Conservation (phyloP, 1,140 invertebrate genomes). For the Meloidogyne hapla region DNA sequence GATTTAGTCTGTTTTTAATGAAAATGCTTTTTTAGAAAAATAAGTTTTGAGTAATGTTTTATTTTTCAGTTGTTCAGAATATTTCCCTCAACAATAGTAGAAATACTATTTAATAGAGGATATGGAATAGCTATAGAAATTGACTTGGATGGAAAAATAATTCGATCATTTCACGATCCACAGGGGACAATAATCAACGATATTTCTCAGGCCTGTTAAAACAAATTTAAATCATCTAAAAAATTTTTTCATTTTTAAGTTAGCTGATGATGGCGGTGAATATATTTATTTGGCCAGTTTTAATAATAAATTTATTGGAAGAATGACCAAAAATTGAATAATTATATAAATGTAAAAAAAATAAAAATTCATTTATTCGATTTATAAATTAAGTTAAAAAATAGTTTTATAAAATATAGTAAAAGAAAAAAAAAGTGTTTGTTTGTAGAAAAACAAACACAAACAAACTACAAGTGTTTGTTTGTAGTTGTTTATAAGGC, state of each 20-base stretch:
- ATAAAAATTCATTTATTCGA: no score
- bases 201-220: slow-evolving; percentile 59
- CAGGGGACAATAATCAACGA: slow-evolving; percentile 58
- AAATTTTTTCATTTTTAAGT: slow-evolving; percentile 29
- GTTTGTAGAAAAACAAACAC: no score
- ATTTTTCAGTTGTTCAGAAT: not conserved
- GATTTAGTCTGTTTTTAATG: no score
- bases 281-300: slow-evolving; percentile 49
- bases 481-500: no score
- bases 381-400: no score
- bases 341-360: no score
- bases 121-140: slow-evolving; percentile 66
- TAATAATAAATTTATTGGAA: slow-evolving; percentile 43
- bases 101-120: slow-evolving; percentile 22
- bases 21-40: no score
- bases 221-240: slow-evolving; percentile 25
- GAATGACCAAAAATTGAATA: slow-evolving; percentile 30
- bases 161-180: slow-evolving; percentile 65
- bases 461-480: no score
- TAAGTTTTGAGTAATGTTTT: no score
- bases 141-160: slow-evolving; percentile 62
- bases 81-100: slow-evolving; percentile 50
- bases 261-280: slow-evolving; percentile 41
- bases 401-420: no score
- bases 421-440: no score